These are phyloP conservation scores for Omphaloscelis lunosa DNA, from an alignment of 2,888 invertebrate species.

Conservation along the genomic window DNA sequence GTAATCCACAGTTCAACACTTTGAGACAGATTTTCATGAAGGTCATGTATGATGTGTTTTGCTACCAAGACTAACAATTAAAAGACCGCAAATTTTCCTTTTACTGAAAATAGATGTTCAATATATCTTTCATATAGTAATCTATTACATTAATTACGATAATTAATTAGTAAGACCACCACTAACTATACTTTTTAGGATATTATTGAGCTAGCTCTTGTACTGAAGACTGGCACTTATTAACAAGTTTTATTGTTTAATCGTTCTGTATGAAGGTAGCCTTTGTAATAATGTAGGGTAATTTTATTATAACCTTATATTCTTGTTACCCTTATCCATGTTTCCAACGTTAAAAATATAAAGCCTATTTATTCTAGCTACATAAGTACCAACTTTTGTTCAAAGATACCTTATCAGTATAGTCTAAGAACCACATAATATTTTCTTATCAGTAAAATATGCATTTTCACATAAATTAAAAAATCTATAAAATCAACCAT, in stretches of 20 bases:
- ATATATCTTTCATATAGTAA: neutral
- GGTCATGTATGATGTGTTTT: neutral
- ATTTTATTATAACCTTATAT: neutral
- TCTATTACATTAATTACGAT: neutral
- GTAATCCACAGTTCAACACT: neutral
- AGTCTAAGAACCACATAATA: conserved; percentile 13
- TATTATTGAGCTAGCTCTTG: neutral
- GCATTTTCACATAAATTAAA: neutral
- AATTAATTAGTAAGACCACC: neutral
- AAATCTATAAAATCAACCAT: neutral
- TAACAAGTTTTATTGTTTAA: neutral
- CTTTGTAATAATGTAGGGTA: neutral
- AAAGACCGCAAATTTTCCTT: neutral
- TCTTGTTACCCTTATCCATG: neutral
- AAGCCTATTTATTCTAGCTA: neutral
- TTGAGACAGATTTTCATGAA: neutral
- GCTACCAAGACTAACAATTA: neutral
- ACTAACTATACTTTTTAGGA: neutral
- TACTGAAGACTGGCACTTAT: neutral
- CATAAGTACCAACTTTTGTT: neutral
- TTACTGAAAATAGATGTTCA: neutral
- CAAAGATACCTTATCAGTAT: conserved; percentile 1
- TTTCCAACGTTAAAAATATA: no score
- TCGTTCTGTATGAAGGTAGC: neutral
- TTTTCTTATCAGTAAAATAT: conserved; percentile 26